Percentiles rank a stretch among this genome's conserved stretches.
phyloP scores from a whole-genome alignment of 2,797 vertebrate species.

The Staurois parvus region DNA sequence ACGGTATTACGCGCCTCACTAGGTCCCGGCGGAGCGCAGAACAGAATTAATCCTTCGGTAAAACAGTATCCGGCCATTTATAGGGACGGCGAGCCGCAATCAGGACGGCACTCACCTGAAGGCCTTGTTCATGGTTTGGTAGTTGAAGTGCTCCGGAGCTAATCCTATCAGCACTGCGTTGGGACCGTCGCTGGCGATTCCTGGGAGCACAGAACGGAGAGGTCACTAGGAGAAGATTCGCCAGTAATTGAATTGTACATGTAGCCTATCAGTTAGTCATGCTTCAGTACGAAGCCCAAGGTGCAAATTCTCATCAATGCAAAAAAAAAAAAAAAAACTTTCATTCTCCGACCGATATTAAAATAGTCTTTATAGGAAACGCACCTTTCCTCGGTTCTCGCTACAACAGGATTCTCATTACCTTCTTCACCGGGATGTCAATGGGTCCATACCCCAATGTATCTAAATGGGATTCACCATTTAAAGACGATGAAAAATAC shows the following conservation, averaged over 20 bases:
- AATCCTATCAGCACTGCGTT: constrained; percentile 93
- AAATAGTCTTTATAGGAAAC: neutral
- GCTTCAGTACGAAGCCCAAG: constrained; percentile 54
- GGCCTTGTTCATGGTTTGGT: constrained; percentile 88
- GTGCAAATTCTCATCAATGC: constrained; percentile 53
- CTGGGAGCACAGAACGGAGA: constrained; percentile 71
- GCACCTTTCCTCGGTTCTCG: constrained; percentile 5
- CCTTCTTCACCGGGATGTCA: neutral
- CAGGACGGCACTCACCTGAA: constrained; percentile 82
- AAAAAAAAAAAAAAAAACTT: constrained; percentile 14
- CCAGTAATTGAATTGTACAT: constrained; percentile 52
- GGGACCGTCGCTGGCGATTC: constrained; percentile 85
- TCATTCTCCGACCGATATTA: constrained; percentile 19
- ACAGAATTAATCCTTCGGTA: constrained; percentile 34
- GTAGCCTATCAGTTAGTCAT: constrained; percentile 45
- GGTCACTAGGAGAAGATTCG: constrained; percentile 41
- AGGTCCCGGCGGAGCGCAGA: constrained; percentile 28
- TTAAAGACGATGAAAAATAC: too few relatives aligned
- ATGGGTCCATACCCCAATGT: too few relatives aligned
- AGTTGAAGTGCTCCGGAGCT: constrained; percentile 92
- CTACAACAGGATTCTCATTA: neutral
- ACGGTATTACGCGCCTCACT: neutral
- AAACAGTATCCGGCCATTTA: constrained; percentile 53
- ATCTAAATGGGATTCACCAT: too few relatives aligned
- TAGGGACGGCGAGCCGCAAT: constrained; percentile 33